Evolutionary conservation across 1,140 invertebrate species (phyloP).

Genomic region (Meteorus sp.): DNA sequence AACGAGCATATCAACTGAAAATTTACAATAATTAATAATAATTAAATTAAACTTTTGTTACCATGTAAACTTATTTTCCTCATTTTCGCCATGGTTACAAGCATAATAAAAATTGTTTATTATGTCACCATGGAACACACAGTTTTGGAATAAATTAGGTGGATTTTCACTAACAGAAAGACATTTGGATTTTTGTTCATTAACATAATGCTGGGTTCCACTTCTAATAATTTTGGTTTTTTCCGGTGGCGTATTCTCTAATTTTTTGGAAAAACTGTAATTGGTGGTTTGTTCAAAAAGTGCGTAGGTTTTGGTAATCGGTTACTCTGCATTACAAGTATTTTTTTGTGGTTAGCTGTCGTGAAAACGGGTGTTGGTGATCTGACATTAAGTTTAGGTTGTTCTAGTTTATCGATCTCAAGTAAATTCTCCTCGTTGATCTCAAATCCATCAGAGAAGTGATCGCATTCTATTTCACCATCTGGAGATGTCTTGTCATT

Average conservation of each 20-base stretch:
- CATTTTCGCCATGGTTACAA: not conserved
- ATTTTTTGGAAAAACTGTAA: too few relatives aligned
- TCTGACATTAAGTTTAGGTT: slow-evolving; percentile 8
- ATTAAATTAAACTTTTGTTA: slow-evolving; percentile 17
- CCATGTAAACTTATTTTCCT: too few relatives aligned
- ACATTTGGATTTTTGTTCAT: too few relatives aligned
- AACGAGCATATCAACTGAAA: slow-evolving; percentile 13
- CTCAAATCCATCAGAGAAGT: not conserved
- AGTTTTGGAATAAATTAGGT: not conserved
- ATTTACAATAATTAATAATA: not conserved
- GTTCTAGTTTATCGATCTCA: slow-evolving; percentile 3
- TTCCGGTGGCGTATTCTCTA: too few relatives aligned
- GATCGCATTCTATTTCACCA: not conserved
- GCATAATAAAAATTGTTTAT: not conserved
- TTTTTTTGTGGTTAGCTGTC: slow-evolving; percentile 6
- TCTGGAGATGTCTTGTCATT: not conserved
- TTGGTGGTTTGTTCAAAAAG: too few relatives aligned
- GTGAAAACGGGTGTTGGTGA: not conserved
- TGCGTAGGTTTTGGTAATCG: too few relatives aligned
- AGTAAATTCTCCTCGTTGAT: slow-evolving; percentile 7
- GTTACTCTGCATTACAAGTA: slow-evolving; percentile 5
- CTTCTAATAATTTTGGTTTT: too few relatives aligned
- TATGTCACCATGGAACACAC: not conserved
- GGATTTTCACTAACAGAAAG: not conserved
- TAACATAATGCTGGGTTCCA: too few relatives aligned